Evolutionary conservation across 2,113 vertebrate genomes (phyloP).

Genomic region (Cricetomys ansorgei): DNA sequence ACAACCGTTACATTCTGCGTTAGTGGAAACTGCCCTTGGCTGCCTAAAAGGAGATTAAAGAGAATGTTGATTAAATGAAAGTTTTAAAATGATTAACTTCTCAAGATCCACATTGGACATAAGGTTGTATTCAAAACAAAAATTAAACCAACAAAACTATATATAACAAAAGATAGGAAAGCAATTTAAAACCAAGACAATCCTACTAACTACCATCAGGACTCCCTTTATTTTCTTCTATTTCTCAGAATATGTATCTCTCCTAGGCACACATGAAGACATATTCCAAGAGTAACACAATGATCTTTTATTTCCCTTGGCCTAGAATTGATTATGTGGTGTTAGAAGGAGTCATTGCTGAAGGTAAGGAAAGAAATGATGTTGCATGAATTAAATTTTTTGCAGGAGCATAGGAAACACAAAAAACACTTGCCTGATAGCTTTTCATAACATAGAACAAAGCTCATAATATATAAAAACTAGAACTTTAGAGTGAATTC

Average conservation of each 20-base stretch:
- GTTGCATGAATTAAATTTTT: neutral
- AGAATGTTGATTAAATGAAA: constrained; percentile 72
- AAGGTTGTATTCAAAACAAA: constrained; percentile 47
- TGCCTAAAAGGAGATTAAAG: constrained; percentile 86
- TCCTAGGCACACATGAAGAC: neutral
- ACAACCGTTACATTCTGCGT: constrained; percentile 98
- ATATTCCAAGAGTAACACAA: constrained; percentile 18
- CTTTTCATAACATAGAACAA: constrained; percentile 42
- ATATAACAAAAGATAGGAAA: neutral
- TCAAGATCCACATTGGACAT: neutral
- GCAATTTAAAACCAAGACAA: constrained; percentile 2
- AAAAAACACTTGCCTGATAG: neutral
- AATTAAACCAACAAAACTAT: neutral
- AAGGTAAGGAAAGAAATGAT: constrained; percentile 7
- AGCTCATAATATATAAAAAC: constrained; percentile 10
- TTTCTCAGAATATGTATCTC: neutral
- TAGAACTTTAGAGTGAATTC: constrained; percentile 47
- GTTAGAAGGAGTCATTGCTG: neutral
- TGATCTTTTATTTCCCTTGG: constrained; percentile 46
- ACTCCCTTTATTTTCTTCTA: neutral
- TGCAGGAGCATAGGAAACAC: neutral
- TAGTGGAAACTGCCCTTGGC: constrained; percentile 96
- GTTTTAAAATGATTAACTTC: constrained; percentile 74
- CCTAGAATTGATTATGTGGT: neutral
- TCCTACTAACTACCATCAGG: neutral